Base-by-base conservation (phyloP, 2,888 invertebrate genomes). In the Cordilura impudica region DNA sequence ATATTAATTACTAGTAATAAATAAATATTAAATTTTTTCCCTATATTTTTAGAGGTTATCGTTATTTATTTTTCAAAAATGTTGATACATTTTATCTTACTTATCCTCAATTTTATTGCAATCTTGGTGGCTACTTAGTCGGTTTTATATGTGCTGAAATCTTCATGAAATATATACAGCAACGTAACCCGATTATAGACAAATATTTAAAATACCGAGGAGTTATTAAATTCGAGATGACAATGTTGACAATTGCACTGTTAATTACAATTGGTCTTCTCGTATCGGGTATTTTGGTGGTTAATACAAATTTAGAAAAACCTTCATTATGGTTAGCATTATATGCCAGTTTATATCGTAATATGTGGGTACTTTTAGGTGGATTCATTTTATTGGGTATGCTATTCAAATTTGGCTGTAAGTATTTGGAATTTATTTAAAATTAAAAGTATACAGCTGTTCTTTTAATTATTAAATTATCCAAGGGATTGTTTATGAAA, bases 321-420 rank as follows among this genome's bases (percentile, higher is more conserved):
- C 88, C 90, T 0, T 87, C 87, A 0, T 47, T 90, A 19, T 87
- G 86, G 85, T 82, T 89, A 10, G 89, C 88, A 0, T 43, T 90
- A 2, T 91, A 90, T 82, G 89, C 90, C 66, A 87, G 88, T 1
- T 63, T 89, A 1, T 88, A 88, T 61, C 89, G 88, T 77, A 90
- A 88, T 81, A 54, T 88, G 1, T 91, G 90, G 86, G 86, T 86
- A 4, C 51, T 90, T 2, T 85, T 88, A 19, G 86, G 89, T 21
- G 87, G 85, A 0, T 81, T 86, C 2, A 84, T 84, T 10, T 73
- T 89, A 2, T 81, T 85, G 47, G 79, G 85, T 39, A 84, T 87
- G 84, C 82, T 85, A 43, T 80, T 84, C 8, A 88, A 86, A 82
- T 76, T 87, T 26, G 89, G n/a, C n/a, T n/a, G n/a, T n/a, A n/a